phyloP scores from a whole-genome alignment of 2,888 invertebrate genomes.

The Amphiduros pacificus region DNA sequence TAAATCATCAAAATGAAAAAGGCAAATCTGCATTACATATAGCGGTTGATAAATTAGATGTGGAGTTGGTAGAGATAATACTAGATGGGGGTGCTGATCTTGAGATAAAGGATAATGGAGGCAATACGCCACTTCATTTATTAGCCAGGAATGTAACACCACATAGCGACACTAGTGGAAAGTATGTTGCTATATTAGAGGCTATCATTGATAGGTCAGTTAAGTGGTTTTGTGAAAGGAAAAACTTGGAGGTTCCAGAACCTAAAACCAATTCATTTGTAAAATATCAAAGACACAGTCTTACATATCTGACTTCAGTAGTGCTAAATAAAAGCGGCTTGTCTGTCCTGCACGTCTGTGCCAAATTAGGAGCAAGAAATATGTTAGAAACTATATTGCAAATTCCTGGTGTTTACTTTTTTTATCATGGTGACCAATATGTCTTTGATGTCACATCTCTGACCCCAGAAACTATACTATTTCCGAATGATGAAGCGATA shows the following conservation, averaged over 20 bases:
- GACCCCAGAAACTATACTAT: no score
- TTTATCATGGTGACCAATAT: no score
- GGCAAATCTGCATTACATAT: conserved; percentile 31
- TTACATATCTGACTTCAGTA: conserved; percentile 38
- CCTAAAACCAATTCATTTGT: conserved; percentile 32
- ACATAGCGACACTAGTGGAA: conserved; percentile 25
- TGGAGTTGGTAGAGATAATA: conserved; percentile 32
- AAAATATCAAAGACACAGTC: conserved; percentile 33
- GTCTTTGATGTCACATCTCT: no score
- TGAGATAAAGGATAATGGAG: conserved; percentile 35
- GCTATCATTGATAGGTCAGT: conserved; percentile 33
- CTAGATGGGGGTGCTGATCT: conserved; percentile 45
- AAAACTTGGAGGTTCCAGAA: conserved; percentile 36
- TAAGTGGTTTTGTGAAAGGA: conserved; percentile 47
- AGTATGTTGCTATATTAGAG: conserved; percentile 37
- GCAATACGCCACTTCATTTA: conserved; percentile 49
- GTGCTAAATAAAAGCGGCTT: conserved; percentile 40
- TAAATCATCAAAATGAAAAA: conserved; percentile 24
- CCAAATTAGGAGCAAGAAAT: no score
- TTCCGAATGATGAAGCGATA: no score
- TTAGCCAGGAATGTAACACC: conserved; percentile 35
- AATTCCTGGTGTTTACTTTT: no score
- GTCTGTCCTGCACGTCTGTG: conserved; percentile 35
- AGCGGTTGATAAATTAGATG: conserved; percentile 21
- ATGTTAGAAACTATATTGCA: no score